These are phyloP conservation scores for Ligdia adustata DNA, from an alignment of 2,888 invertebrate genomes.

Conservation along the genomic window DNA sequence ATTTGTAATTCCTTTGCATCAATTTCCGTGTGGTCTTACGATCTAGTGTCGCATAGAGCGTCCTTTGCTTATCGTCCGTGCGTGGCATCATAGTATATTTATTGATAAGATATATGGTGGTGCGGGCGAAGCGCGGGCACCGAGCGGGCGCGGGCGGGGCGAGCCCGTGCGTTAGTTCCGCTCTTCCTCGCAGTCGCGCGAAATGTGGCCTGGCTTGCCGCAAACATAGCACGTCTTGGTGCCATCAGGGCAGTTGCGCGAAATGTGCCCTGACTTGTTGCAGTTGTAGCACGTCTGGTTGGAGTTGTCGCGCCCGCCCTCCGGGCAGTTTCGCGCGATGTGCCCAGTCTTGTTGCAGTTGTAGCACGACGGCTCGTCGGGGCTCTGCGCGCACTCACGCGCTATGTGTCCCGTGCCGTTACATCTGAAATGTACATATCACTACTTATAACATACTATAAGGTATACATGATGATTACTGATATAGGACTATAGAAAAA, in stretches of 20 bases:
- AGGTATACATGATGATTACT: slow-evolving; percentile 7
- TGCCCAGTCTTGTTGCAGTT: slow-evolving; percentile 97
- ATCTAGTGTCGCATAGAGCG: slow-evolving; percentile 70
- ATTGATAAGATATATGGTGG: slow-evolving; percentile 55
- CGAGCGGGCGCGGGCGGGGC: slow-evolving; percentile 30
- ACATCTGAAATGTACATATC: slow-evolving; percentile 86
- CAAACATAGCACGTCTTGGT: slow-evolving; percentile 96
- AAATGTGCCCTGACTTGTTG: slow-evolving; percentile 96
- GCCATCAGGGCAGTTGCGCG: slow-evolving; percentile 92
- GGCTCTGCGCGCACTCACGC: slow-evolving; percentile 94
- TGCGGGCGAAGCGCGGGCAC: slow-evolving; percentile 31
- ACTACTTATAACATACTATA: slow-evolving; percentile 7
- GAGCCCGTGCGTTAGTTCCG: slow-evolving; percentile 78
- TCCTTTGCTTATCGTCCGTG: slow-evolving; percentile 83
- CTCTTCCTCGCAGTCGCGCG: slow-evolving; percentile 95
- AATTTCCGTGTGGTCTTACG: slow-evolving; percentile 73
- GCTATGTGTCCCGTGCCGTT: slow-evolving; percentile 97
- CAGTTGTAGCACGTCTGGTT: slow-evolving; percentile 96
- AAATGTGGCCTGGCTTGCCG: slow-evolving; percentile 95
- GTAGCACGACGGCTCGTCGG: slow-evolving; percentile 95
- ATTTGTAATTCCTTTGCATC: slow-evolving; percentile 74
- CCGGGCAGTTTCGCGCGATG: slow-evolving; percentile 94
- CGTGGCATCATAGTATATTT: slow-evolving; percentile 80
- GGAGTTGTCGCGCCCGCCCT: slow-evolving; percentile 87
- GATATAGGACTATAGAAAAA: no score